A percentile compares a stretch with the other conserved stretches of the same genome.
These are phyloP conservation scores for Butastur rufipennis DNA, from an alignment of 2,113 vertebrate genomes.

Conservation along the genomic window DNA sequence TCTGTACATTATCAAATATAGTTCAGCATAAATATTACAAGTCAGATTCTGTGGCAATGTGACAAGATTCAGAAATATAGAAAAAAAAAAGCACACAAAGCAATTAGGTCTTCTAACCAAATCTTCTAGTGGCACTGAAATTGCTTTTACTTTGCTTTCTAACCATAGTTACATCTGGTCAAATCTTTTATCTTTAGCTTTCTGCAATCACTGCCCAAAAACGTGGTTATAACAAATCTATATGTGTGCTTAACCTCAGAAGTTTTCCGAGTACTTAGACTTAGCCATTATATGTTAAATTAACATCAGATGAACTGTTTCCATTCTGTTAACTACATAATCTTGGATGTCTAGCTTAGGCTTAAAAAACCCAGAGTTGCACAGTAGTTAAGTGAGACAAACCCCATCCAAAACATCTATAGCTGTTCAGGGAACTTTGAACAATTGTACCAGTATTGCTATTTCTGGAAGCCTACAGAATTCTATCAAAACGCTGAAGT, in stretches of 20 bases:
- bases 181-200: background rate
- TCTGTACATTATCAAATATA: background rate
- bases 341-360: background rate
- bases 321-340: background rate
- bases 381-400: background rate
- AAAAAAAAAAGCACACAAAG: background rate
- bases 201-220: background rate
- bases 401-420: background rate
- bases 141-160: background rate
- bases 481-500: background rate
- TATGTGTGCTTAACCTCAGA: background rate
- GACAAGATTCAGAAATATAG: background rate
- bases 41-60: background rate
- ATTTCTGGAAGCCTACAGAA: background rate
- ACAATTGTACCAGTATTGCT: background rate
- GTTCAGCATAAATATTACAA: background rate
- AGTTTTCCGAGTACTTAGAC: background rate
- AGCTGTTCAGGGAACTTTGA: background rate
- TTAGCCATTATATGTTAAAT: background rate
- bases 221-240: rapidly evolving
- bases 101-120: background rate
- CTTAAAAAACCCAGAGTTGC: background rate
- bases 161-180: background rate
- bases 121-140: background rate
- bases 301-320: background rate